These are phyloP conservation scores for Leptinotarsa juncta DNA, from an alignment of 2,888 invertebrate species.

Conservation along the genomic window DNA sequence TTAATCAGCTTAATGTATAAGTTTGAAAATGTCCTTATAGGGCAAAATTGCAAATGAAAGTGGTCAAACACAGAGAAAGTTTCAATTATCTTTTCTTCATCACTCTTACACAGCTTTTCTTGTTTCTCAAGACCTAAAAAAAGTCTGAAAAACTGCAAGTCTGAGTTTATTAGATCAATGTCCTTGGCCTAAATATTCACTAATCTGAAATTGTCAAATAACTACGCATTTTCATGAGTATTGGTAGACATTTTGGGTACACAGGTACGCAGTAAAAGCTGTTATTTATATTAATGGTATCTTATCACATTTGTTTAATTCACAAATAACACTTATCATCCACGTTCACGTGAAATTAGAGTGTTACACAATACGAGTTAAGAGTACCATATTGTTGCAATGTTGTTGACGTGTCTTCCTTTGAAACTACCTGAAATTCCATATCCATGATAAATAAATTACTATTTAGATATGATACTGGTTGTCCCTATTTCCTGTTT, in stretches of 20 bases:
- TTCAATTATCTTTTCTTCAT: no score
- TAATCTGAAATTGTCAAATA: background rate
- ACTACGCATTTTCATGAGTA: constrained; percentile 1
- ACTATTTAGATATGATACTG: background rate
- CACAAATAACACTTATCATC: constrained; percentile 9
- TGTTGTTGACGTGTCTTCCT: background rate
- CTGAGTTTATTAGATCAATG: no score
- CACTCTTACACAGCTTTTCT: no score
- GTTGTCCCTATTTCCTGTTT: background rate
- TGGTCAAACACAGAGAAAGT: no score
- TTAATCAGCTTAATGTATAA: no score
- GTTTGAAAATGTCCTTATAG: no score
- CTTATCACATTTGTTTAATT: constrained; percentile 15
- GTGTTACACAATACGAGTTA: background rate
- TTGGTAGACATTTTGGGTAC: background rate
- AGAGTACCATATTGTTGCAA: background rate
- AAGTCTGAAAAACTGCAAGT: no score
- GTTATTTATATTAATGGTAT: constrained; percentile 11
- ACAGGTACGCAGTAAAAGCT: background rate
- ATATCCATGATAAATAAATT: background rate
- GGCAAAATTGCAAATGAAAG: no score
- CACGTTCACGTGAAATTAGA: background rate
- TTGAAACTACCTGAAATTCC: background rate
- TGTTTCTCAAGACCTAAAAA: no score
- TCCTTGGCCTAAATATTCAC: background rate